phyloP scores from a whole-genome alignment of 2,113 vertebrate species.

The Mystacornis crossleyi region DNA sequence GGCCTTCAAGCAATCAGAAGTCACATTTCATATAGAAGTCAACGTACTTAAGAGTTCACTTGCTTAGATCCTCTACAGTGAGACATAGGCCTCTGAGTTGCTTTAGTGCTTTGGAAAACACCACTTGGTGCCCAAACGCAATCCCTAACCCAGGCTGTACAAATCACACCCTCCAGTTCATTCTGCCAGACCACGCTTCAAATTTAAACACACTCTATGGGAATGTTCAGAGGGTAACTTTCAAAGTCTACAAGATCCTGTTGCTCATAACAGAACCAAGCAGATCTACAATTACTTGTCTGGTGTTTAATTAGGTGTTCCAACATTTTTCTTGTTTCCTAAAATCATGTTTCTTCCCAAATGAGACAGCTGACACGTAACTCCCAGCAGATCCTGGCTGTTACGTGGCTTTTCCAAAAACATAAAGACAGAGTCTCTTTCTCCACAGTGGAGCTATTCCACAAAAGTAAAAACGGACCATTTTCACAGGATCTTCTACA shows the following conservation, averaged over 20 bases:
- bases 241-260: background rate
- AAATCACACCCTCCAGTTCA: background rate
- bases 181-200: background rate
- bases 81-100: background rate
- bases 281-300: background rate
- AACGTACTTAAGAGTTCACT: background rate
- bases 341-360: background rate
- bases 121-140: background rate
- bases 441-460: background rate
- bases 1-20: background rate
- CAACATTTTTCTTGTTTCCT: background rate
- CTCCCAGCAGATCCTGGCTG: background rate
- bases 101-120: background rate
- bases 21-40: background rate
- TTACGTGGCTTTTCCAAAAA: background rate
- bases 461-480: background rate
- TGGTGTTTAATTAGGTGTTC: background rate
- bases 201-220: background rate
- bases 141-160: background rate
- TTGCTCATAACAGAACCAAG: background rate
- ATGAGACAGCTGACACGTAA: background rate
- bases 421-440: background rate
- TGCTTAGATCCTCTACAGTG: background rate
- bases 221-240: background rate
- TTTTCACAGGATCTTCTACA: background rate